Evolutionary conservation across 2,797 vertebrate genomes (phyloP).

Genomic region (Ammospiza maritima): DNA sequence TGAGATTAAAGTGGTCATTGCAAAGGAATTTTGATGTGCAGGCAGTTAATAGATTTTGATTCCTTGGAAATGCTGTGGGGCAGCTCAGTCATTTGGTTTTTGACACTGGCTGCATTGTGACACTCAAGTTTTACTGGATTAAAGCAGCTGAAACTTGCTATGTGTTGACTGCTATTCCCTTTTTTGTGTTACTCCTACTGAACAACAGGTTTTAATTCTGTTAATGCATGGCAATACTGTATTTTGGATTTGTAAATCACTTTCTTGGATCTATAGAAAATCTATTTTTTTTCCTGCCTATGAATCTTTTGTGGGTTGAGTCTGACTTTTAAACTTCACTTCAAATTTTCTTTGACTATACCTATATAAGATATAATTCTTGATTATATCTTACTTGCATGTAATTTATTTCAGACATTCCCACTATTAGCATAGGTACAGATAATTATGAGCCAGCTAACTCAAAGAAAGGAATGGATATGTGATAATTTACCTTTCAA

Average conservation of each 20-base stretch:
- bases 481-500: background rate
- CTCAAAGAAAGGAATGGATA: background rate
- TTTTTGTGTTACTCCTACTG: background rate
- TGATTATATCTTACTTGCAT: background rate
- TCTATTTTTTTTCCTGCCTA: background rate
- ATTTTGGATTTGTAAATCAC: background rate
- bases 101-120: background rate
- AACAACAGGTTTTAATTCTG: background rate
- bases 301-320: background rate
- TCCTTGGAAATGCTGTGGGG: background rate
- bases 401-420: background rate
- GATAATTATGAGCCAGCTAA: background rate
- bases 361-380: background rate
- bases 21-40: conserved; percentile 30
- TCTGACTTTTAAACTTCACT: background rate
- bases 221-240: background rate
- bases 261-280: background rate
- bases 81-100: background rate
- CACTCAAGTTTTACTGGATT: background rate
- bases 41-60: conserved; percentile 33
- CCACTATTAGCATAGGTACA: background rate
- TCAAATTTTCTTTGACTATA: background rate
- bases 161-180: background rate
- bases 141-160: background rate
- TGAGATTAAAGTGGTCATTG: background rate